Evolutionary conservation across 2,888 invertebrate species (phyloP), one percentile per base, ranked within the genome.

Genomic region (Dasypolia templi): DNA sequence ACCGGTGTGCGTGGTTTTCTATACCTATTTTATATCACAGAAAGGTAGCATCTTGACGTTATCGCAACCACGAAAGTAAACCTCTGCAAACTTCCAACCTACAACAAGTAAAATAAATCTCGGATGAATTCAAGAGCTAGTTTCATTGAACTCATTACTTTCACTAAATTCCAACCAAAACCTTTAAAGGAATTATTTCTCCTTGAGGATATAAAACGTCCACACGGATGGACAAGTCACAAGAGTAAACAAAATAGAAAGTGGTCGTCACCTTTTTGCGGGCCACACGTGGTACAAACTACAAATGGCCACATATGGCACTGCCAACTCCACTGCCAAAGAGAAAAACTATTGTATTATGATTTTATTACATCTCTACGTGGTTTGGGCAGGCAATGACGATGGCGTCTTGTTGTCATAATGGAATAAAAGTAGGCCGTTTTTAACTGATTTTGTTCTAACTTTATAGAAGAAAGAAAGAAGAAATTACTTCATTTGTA

Each of bases 231-330:
- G 56, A 72, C 71, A 29, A 46, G 46, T 55, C 58, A 58, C 29
- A 69, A 77, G 59, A 71, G 77, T 72, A 73, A 86, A 88, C 87
- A 88, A 90, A 90, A 91, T 89, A 91, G 91, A 91, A 91, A 91
- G 91, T 90, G 84, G 86, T 82, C 53, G 14, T 14, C 39, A 55
- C 72, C 12, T 46, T 67, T 73, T 74, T 75, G 64, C 69, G 72
- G 75, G 73, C 59, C 77, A 69, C 67, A 75, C 87, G 78, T 83
- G 86, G 79, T 68, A 56, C 46, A n/a, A 44, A 35, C 69, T 62
- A 77, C 75, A 86, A 87, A 87, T 83, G 62, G 62, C 86, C 56
- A 64, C 79, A 77, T 80, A 87, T 39, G 71, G 80, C 62, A 68
- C 35, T 56, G 51, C 9, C 39, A 75, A 61, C 62, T 66, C 2